A percentile compares a stretch with the other conserved stretches of the same genome.
Evolutionary conservation across 2,797 vertebrate species (phyloP).

Genomic region (Psittacula derbiana): DNA sequence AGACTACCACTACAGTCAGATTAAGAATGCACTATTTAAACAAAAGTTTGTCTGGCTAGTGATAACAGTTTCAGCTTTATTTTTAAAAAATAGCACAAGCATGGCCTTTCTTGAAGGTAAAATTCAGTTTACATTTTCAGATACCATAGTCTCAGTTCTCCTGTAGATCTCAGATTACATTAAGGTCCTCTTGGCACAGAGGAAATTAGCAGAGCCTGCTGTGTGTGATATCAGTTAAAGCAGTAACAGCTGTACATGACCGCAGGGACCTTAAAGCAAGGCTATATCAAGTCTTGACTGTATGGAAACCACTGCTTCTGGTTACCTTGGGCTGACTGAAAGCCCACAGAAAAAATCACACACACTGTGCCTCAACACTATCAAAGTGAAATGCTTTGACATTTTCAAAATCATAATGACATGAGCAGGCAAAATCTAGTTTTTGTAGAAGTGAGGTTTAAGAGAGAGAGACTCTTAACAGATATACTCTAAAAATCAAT

Average conservation of each 20-base stretch:
- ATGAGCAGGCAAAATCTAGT: neutral
- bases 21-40: neutral
- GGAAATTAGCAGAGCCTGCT: neutral
- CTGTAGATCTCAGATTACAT: neutral
- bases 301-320: neutral
- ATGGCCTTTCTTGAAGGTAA: neutral
- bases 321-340: neutral
- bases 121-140: neutral
- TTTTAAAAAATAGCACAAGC: neutral
- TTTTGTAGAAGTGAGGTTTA: neutral
- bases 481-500: neutral
- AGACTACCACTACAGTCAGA: neutral
- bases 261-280: neutral
- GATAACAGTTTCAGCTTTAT: neutral
- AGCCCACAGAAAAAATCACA: neutral
- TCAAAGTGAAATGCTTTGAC: neutral
- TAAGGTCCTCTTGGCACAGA: neutral
- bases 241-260: neutral
- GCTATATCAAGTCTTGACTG: neutral
- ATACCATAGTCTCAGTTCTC: neutral
- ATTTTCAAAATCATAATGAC: neutral
- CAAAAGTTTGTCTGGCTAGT: neutral
- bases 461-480: neutral
- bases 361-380: neutral
- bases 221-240: neutral